Percentiles rank a stretch among this genome's conserved stretches.
Conservation (phyloP, 37 sponge, comb jelly and placozoan species). For the Diacarnus erythraeanus region DNA sequence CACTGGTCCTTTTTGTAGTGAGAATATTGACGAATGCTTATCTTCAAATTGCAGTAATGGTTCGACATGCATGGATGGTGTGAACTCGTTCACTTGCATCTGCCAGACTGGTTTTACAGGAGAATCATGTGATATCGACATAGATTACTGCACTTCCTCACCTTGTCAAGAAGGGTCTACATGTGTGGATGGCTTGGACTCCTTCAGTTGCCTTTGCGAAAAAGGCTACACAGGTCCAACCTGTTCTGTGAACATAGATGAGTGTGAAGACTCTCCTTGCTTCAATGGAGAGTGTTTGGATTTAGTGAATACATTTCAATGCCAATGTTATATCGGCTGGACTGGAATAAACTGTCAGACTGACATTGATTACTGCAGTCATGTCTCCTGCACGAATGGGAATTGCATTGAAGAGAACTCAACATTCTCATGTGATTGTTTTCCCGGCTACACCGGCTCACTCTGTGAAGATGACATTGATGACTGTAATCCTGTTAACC, state of each 20-base stretch:
- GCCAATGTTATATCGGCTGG: constrained; percentile 45
- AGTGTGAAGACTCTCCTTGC: constrained; percentile 15
- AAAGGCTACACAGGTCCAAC: constrained; percentile 13
- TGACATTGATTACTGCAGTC: constrained; percentile 47
- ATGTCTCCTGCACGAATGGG: constrained; percentile 58
- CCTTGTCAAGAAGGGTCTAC: constrained; percentile 42
- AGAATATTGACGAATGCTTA: constrained; percentile 15
- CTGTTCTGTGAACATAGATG: neutral
- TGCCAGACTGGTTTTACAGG: constrained; percentile 55
- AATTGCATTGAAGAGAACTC: neutral
- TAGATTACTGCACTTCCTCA: constrained; percentile 28
- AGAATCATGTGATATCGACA: constrained; percentile 16
- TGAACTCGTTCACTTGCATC: neutral
- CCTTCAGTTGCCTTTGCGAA: constrained; percentile 16
- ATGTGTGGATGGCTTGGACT: neutral
- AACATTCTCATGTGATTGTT: constrained; percentile 25
- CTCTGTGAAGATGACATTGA: constrained; percentile 47
- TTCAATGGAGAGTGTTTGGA: constrained; percentile 31
- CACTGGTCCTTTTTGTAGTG: constrained; percentile 47
- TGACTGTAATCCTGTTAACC: constrained; percentile 22
- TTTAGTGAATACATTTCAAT: constrained; percentile 17
- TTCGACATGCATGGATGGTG: constrained; percentile 41
- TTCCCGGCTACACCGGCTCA: constrained; percentile 50
- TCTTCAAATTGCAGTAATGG: neutral
- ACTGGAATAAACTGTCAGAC: constrained; percentile 46